Evolutionary conservation across 53 echinoderm and acorn worm genomes (phyloP), one percentile per base, ranked within the genome.

Genomic region (Holothuria scabra): DNA sequence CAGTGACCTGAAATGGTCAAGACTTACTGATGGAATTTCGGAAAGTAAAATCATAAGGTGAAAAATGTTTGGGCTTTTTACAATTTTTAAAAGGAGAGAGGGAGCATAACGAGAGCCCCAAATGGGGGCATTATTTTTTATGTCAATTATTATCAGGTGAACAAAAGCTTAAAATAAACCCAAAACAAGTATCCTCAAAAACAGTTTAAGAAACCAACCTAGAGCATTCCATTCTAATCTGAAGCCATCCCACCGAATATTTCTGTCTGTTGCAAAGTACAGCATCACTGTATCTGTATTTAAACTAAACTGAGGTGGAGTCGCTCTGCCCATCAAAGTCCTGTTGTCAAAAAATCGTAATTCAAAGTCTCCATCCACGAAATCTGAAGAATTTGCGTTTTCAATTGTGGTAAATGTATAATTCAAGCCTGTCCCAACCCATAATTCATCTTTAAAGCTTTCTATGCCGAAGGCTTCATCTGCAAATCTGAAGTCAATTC

Each of bases 241-340:
- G 29, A 87, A 94, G 2, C 94, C 94, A 61, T 5, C 58, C 28
- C 58, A 34, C 67, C 87, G 62, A 16, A 94, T 76, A 84, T 91
- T 94, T 69, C 92, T 94, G 60, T 94, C 94, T 11, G 90, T 94
- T 31, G 71, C 59, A 66, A 94, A 94, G 46, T 94, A 94, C 68
- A 90, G 34, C 92, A 87, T 92, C 1, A 59, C 92, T 0, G 85
- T 61, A 41, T 94, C 94, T 0, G 87, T 82, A 26, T 68, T 19
- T 6, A 76, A 4, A 34, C 87, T 82, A 61, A 89, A 85, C 37
- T 34, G 26, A 0, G 49, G 22, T 0, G 89, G 88, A 41, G 14
- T 0, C 18, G 24, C 2, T 1, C 7, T 12, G 0, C 92, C 92
- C 24, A 90, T 62, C 62, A 81, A 64, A 31, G 82, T 81, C 18